Conservation (phyloP, 2,888 invertebrate genomes). For the Ariolimax columbianus region DNA sequence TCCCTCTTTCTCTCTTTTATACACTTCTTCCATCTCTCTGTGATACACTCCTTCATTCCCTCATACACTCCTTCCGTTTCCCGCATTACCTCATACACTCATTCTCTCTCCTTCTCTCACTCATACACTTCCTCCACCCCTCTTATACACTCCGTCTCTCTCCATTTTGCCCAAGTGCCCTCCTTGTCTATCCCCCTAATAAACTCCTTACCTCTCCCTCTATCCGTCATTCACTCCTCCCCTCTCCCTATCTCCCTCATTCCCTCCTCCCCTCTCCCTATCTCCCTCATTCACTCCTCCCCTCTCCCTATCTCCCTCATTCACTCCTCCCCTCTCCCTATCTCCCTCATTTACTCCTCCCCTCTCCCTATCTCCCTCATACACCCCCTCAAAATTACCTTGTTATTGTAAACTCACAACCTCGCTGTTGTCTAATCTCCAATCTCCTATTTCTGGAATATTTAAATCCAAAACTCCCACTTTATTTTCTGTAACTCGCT, state of each 20-base stretch:
- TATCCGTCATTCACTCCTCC: too few relatives aligned
- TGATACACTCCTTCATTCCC: not conserved
- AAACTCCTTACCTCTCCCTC: too few relatives aligned
- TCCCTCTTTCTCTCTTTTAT: too few relatives aligned
- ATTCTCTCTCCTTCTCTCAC: not conserved
- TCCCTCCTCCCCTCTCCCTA: too few relatives aligned
- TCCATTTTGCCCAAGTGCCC: too few relatives aligned
- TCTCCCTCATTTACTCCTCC: not conserved
- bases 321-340: not conserved
- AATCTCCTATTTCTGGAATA: not conserved
- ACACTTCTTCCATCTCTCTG: too few relatives aligned
- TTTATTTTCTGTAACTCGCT: not conserved
- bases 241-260: too few relatives aligned
- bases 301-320: too few relatives aligned
- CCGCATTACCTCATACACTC: not conserved
- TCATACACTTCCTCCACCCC: not conserved
- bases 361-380: not conserved
- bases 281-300: too few relatives aligned
- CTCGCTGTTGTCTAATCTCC: not conserved
- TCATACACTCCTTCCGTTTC: not conserved
- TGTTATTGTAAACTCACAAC: conserved; percentile 1
- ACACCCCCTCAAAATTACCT: not conserved
- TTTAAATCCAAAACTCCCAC: not conserved
- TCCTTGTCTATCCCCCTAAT: too few relatives aligned
- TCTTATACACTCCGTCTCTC: too few relatives aligned